Conservation (phyloP, 1,140 invertebrate species). For the Drosophila lini region DNA sequence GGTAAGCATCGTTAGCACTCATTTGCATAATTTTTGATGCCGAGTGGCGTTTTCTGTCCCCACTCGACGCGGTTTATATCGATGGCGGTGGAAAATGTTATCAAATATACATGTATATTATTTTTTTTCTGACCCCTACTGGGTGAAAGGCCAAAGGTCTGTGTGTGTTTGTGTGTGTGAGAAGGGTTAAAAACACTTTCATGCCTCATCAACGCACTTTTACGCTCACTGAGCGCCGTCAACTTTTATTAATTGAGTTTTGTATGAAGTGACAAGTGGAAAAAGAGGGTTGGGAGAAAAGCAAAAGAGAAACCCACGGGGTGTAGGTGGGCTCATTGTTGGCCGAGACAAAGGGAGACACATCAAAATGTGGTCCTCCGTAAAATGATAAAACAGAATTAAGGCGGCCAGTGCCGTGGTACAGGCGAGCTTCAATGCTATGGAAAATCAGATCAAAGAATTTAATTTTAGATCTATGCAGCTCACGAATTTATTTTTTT, state of each 20-base stretch:
- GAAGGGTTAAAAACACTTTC: constrained; percentile 62
- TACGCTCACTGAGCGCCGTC: constrained; percentile 62
- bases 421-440: background rate
- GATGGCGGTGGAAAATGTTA: constrained; percentile 24
- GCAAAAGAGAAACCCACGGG: background rate
- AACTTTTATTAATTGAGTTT: constrained; percentile 76
- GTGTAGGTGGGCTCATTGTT: background rate
- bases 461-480: background rate
- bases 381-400: constrained; percentile 34
- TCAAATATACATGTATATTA: constrained; percentile 13
- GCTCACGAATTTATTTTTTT: too few relatives aligned
- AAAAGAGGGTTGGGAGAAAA: background rate
- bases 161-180: constrained; percentile 10
- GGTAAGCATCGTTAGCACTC: constrained; percentile 46
- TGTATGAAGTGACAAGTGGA: constrained; percentile 50
- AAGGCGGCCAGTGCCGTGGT: background rate
- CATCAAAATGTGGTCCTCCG: background rate
- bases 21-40: constrained; percentile 52
- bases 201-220: constrained; percentile 72
- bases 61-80: constrained; percentile 25
- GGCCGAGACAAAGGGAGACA: constrained; percentile 7
- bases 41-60: constrained; percentile 20
- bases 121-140: constrained; percentile 5
- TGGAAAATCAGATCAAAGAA: background rate
- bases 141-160: background rate